Evolutionary conservation across 2,113 vertebrate genomes (phyloP).

Genomic region (Pogona vitticeps): DNA sequence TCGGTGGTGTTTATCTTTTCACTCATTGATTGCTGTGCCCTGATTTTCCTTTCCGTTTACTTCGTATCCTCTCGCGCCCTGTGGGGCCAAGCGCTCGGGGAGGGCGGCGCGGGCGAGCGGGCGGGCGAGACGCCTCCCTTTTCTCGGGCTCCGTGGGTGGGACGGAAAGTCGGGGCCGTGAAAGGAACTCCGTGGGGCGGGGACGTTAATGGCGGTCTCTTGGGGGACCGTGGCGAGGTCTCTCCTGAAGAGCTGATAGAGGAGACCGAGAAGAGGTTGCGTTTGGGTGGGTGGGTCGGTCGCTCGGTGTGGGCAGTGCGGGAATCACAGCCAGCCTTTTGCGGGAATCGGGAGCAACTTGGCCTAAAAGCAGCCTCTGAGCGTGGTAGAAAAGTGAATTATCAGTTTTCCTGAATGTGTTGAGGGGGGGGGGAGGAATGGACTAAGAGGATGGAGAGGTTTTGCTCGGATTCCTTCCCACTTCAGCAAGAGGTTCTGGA

Average conservation of each 20-base stretch:
- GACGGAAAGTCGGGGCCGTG: background rate
- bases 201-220: background rate
- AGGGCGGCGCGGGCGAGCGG: too few relatives aligned
- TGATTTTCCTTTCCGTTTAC: conserved; percentile 95
- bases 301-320: too few relatives aligned
- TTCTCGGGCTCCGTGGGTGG: background rate
- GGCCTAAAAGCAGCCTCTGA: too few relatives aligned
- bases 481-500: background rate
- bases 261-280: background rate
- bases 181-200: background rate
- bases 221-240: background rate
- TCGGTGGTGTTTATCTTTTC: conserved; percentile 92
- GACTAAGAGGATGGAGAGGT: background rate
- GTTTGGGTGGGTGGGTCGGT: background rate
- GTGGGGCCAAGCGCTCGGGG: background rate
- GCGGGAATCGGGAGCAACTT: too few relatives aligned
- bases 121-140: background rate
- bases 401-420: background rate
- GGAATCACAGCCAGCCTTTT: too few relatives aligned
- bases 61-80: conserved; percentile 88
- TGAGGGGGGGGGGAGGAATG: background rate
- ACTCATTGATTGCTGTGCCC: conserved; percentile 90
- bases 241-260: background rate
- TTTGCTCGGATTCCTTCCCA: background rate
- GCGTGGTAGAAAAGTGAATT: background rate